phyloP scores from a whole-genome alignment of 2,888 invertebrate genomes.

The Ashinkailepas kermadecensis region DNA sequence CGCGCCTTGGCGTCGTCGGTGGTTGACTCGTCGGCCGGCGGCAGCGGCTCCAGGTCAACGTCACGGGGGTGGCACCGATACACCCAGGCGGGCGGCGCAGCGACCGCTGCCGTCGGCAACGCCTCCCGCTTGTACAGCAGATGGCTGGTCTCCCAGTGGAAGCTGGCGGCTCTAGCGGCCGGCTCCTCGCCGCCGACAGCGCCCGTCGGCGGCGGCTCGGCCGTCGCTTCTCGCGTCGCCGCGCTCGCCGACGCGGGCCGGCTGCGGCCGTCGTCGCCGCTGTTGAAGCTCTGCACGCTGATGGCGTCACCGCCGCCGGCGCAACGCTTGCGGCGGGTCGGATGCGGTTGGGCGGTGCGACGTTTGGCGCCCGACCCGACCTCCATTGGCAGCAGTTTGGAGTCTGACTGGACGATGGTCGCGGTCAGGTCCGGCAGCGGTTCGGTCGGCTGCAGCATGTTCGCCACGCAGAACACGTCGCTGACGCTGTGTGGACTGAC shows the following conservation, averaged over 20 bases:
- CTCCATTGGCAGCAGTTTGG: not conserved
- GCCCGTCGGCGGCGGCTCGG: not conserved
- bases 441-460: not conserved
- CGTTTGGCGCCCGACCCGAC: not conserved
- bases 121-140: not conserved
- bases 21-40: not conserved
- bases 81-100: not conserved
- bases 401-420: not conserved
- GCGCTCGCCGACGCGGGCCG: not conserved
- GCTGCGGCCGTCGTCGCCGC: not conserved
- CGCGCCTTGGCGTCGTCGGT: not conserved
- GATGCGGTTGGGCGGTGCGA: not conserved
- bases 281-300: slow-evolving; percentile 14
- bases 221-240: not conserved
- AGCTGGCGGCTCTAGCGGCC: not conserved
- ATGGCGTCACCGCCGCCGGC: not conserved
- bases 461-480: not conserved
- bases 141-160: not conserved
- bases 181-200: not conserved
- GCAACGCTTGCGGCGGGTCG: not conserved
- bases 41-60: not conserved
- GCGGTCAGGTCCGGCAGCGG: not conserved
- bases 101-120: not conserved
- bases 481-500: not conserved
- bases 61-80: not conserved